Evolutionary conservation across 2,888 invertebrate species (phyloP), one percentile per base, ranked within the genome.

Genomic region (Philhelius pedissequus): DNA sequence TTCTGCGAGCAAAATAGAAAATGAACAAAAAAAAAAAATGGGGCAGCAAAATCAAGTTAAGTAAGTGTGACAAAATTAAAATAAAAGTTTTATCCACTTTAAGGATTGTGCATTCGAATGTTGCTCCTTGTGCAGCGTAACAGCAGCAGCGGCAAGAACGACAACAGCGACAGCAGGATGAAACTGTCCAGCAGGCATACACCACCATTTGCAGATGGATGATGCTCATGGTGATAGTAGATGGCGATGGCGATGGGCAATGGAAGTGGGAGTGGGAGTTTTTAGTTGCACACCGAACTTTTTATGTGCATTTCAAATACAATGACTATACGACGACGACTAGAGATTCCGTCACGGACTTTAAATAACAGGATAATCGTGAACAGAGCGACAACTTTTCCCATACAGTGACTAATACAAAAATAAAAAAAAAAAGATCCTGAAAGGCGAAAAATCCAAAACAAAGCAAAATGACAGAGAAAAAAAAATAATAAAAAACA

Each of bases 321-420:
- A 18, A 45, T 30, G 3, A 48, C 45, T 45, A 66, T 20, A 22
- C 20, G 20, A 56, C 58, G 43, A 70, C 52, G 45, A 71, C 43
- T 68, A 78, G 48, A 70, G 69, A 79, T 80, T 84, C 83, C 70
- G 79, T 80, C 83, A 84, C 66, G 79, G 83, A 84, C 83, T 75
- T 75, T 84, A 80, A 84, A 80, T 84, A 84, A 84, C 83, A 80
- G 83, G 79, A 84, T 84, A 84, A 80, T 84, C 83, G 83, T 84
- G 79, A 83, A 74, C 74, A 78, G 78, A 69, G 74, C 69, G 74
- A 84, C 80, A 84, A 80, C 83, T 70, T 75, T 75, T 70, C 40
- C 70, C 64, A 70, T 64, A 81, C 76, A 68, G 15, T 30, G 69
- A 71, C 66, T 71, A 56, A 56, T 62, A 64, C 64, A 68, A n/a